Evolutionary conservation across 1,140 invertebrate species (phyloP), one percentile per base, ranked within the genome.

Genomic region (Drosophila prosaltans): DNA sequence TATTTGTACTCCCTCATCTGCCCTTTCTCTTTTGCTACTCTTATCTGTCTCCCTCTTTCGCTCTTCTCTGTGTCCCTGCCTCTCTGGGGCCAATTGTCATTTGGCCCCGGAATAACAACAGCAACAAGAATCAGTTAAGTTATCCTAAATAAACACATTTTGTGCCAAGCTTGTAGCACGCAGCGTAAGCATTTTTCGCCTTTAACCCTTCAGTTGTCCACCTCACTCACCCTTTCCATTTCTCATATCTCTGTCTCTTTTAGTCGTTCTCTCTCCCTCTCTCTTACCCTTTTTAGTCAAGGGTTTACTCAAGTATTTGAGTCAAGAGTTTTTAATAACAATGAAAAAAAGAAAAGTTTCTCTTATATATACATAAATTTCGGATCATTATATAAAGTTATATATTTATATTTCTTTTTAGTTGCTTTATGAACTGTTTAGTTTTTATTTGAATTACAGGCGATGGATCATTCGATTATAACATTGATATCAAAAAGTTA

Each of bases 91-190:
- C 79, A 74, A 77, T 83, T 86, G 83, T 89, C 84, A 88, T 83
- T 89, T 83, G 79, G 66, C 58, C 70, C 51, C 64, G 60, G 26
- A 66, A 61, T 41, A 30, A 58, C 43, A 48, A 64, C 40, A 39
- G 61, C 8, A 21, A 57, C 26, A 39, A 36, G 9, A 59, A 72
- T 59, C 36, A 59, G 84, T 89, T 78, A 83, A 88, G 84, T 88
- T 88, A 88, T 88, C 83, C 83, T 88, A 88, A 88, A 88, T 88
- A 88, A 88, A 88, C 83, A 88, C 84, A 89, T 88, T 88, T 83
- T 86, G 45, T 51, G 71, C 81, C 61, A 51, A 63, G 43, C 61
- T 48, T 43, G 30, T 45, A 83, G 83, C 76, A 70, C 72, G 79
- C 81, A 83, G 76, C 69, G 76, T 66, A 74, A 83, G 78, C 74